Base-by-base conservation (phyloP, 2,113 vertebrate species). In the Thymallus thymallus region DNA sequence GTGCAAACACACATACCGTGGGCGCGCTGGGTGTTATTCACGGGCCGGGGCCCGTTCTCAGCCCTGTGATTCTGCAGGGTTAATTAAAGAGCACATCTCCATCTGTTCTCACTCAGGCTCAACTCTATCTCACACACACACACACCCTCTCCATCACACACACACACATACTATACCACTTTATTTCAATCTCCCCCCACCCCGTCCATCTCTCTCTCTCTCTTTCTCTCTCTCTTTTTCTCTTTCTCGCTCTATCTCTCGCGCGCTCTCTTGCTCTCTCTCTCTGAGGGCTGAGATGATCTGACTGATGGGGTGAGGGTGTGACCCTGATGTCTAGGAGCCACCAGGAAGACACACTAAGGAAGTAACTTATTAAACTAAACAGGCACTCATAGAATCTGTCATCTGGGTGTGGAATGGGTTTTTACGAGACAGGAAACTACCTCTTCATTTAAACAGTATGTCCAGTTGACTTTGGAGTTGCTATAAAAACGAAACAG, bases 51-150 rank as follows among this genome's bases (percentile, higher is more conserved):
- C 90, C 91, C 80, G 90, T 91, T 92, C 90, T 91, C 91, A 91
- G 90, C 87, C 89, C 88, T 89, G 88, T 93, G 91, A 91, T 92
- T 93, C 86, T 88, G 86, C 89, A 83, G 93, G 93, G 93, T 94
- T 94, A 94, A 94, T 94, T 93, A 93, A 92, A 92, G 91, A 93
- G 91, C 92, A 91, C 89, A 89, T 87, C 88, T 92, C 93, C 93
- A 94, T 93, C 93, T 94, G 93, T 93, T 93, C 91, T 91, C 89
- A 91, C 90, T 92, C 88, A 91, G 82, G 86, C 88, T 86, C 74
- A 80, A 74, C 85, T 83, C 85, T 78, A 82, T 89, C 73, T 85
- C 84, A 80, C 77, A 80, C 78, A 76, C 87, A 88, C 77, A 80
- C 78, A 76, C 86, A 88, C 72, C 71, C 35, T 63, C 45, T 6